These are phyloP conservation scores for Pristiophorus japonicus DNA, from an alignment of 2,113 vertebrate species.

Conservation along the genomic window DNA sequence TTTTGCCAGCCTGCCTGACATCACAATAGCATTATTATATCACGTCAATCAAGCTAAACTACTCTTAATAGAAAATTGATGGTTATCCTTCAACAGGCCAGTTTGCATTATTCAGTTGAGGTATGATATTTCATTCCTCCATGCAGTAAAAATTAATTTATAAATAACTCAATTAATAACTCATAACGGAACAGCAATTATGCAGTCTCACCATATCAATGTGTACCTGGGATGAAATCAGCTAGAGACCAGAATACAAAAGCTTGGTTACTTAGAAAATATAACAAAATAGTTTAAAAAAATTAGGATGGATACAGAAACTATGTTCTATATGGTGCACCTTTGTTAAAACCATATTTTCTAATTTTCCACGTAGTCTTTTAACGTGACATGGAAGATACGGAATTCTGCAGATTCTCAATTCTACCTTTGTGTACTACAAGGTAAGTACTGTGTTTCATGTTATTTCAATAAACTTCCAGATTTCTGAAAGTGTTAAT, in stretches of 20 bases:
- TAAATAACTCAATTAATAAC: neutral
- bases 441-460: neutral
- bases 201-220: neutral
- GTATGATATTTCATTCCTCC: neutral
- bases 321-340: neutral
- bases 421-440: neutral
- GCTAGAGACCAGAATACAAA: neutral
- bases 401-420: neutral
- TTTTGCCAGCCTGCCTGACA: neutral
- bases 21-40: conserved; percentile 24
- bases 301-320: neutral
- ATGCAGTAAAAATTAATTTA: neutral
- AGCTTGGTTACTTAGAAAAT: neutral
- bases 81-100: neutral
- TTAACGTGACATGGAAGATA: neutral
- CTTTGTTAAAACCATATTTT: neutral
- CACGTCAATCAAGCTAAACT: neutral
- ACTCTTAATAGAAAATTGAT: neutral
- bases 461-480: neutral
- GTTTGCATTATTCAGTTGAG: neutral
- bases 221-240: neutral
- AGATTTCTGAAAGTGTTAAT: neutral
- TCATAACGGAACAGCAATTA: neutral
- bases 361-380: neutral
- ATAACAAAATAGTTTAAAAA: neutral